phyloP scores from a whole-genome alignment of 2,888 invertebrate species.

The Drosophila anomelani region DNA sequence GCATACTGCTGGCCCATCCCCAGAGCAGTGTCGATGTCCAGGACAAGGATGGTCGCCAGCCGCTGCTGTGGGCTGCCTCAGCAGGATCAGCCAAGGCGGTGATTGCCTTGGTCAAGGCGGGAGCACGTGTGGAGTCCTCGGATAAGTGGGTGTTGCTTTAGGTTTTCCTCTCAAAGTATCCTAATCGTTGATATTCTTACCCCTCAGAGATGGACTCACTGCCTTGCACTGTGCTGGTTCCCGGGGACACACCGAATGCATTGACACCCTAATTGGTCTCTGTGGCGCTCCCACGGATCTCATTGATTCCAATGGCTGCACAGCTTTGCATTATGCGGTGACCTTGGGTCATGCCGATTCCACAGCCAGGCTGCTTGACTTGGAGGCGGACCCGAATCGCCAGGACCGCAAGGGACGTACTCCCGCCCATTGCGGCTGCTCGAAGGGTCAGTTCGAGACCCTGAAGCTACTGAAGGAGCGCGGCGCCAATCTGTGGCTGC shows the following conservation, averaged over 20 bases:
- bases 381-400: slow-evolving; percentile 95
- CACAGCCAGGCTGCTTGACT: slow-evolving; percentile 93
- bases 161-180: background rate
- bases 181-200: background rate
- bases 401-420: slow-evolving; percentile 97
- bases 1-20: slow-evolving; percentile 91
- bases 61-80: slow-evolving; percentile 98
- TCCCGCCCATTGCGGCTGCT: slow-evolving; percentile 97
- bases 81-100: slow-evolving; percentile 97
- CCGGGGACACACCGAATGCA: slow-evolving; percentile 96
- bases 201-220: slow-evolving; percentile 94
- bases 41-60: slow-evolving; percentile 97
- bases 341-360: slow-evolving; percentile 98
- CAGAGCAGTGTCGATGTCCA: slow-evolving; percentile 93
- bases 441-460: slow-evolving; percentile 97
- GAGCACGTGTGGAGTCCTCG: slow-evolving; percentile 91
- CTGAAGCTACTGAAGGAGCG: slow-evolving; percentile 89
- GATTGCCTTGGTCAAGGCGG: slow-evolving; percentile 93
- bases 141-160: slow-evolving; percentile 87
- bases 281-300: slow-evolving; percentile 96
- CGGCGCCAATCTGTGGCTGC: slow-evolving; percentile 95
- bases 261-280: slow-evolving; percentile 93
- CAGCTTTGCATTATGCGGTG: slow-evolving; percentile 98
- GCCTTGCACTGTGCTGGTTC: slow-evolving; percentile 99
- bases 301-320: slow-evolving; percentile 97